Conservation (phyloP, 1,140 invertebrate genomes). For the Gryon sp. region DNA sequence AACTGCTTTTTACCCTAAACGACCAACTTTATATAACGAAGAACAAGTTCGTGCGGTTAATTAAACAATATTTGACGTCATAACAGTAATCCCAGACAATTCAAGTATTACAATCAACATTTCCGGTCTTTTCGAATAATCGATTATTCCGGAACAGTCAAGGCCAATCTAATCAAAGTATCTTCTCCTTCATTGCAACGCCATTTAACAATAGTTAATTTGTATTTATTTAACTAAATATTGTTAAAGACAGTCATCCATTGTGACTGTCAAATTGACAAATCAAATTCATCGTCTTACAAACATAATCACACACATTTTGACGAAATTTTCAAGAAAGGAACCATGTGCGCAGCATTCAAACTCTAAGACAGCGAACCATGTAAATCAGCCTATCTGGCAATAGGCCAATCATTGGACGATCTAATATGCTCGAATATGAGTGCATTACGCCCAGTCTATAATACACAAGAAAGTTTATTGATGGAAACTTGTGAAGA, state of each 20-base stretch:
- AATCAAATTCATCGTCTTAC: too few relatives aligned
- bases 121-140: constrained; percentile 11
- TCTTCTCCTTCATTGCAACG: too few relatives aligned
- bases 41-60: constrained; percentile 26
- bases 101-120: not conserved
- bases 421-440: not conserved
- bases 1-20: not conserved
- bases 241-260: not conserved
- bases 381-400: constrained; percentile 16
- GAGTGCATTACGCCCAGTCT: constrained; percentile 14
- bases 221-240: too few relatives aligned
- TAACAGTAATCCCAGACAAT: not conserved
- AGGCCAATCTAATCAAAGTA: constrained; percentile 38
- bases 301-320: too few relatives aligned
- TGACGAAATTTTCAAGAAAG: too few relatives aligned
- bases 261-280: too few relatives aligned
- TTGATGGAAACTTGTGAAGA: not conserved
- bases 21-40: not conserved
- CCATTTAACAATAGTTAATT: too few relatives aligned
- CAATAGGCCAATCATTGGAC: not conserved
- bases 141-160: constrained; percentile 48
- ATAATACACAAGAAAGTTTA: not conserved
- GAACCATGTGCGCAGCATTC: constrained; percentile 23
- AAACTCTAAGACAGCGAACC: constrained; percentile 14
- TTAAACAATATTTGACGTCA: not conserved